Conservation (phyloP, 2,113 vertebrate genomes). For the Corythornis madagascariensis region DNA sequence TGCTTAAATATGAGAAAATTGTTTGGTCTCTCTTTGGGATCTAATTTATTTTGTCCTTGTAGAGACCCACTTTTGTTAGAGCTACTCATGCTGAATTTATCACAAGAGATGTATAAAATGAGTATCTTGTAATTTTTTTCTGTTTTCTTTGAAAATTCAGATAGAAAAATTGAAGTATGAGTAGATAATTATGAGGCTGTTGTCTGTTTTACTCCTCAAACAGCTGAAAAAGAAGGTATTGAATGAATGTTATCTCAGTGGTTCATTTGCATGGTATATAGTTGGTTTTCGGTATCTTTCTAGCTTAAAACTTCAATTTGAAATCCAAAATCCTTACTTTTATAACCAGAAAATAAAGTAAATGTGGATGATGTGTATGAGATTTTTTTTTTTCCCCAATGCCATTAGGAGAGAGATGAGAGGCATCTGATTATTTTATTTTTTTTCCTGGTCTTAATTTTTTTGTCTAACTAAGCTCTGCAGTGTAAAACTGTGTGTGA, state of each 20-base stretch:
- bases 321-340: neutral
- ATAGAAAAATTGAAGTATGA: neutral
- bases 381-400: neutral
- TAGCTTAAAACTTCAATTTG: neutral
- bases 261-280: neutral
- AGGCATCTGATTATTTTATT: neutral
- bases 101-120: fast-evolving
- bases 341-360: neutral
- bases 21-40: neutral
- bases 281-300: fast-evolving
- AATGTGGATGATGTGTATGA: neutral
- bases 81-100: neutral
- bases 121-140: neutral
- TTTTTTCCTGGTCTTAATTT: neutral
- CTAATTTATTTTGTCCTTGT: neutral
- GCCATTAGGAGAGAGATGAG: neutral
- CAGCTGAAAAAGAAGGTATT: neutral
- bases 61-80: neutral
- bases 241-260: neutral
- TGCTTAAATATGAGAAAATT: neutral
- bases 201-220: neutral
- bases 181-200: neutral
- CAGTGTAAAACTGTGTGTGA: neutral
- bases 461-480: neutral
- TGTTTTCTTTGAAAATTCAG: neutral